Conservation (phyloP, 2,888 invertebrate species). For the Myopa tessellatipennis region DNA sequence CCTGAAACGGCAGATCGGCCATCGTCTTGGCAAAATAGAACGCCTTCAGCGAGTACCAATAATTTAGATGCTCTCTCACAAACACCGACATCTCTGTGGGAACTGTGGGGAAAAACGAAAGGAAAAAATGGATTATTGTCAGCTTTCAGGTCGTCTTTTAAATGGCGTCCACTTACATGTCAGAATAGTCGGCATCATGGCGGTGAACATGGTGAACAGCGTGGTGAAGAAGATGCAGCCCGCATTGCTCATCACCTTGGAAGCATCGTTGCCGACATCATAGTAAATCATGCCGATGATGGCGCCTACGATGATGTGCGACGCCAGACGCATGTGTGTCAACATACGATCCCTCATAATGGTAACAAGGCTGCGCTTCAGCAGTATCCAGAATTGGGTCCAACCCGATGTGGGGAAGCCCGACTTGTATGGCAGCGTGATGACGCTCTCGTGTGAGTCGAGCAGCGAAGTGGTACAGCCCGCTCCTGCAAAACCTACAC, state of each 20-base stretch:
- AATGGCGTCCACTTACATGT: conserved; percentile 85
- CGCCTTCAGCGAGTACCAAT: conserved; percentile 97
- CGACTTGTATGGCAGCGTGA: conserved; percentile 74
- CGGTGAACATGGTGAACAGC: conserved; percentile 96
- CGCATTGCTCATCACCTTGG: conserved; percentile 93
- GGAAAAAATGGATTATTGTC: conserved; percentile 19
- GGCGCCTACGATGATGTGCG: conserved; percentile 83
- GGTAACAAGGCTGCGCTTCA: conserved; percentile 85
- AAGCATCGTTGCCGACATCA: conserved; percentile 92
- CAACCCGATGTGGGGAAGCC: conserved; percentile 86
- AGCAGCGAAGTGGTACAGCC: conserved; percentile 79
- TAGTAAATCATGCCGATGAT: conserved; percentile 94
- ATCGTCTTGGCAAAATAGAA: conserved; percentile 97
- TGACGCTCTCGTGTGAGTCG: conserved; percentile 80
- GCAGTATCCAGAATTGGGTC: conserved; percentile 87
- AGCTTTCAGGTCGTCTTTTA: neutral
- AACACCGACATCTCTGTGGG: conserved; percentile 96
- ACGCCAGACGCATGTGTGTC: conserved; percentile 86
- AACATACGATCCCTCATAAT: conserved; percentile 88
- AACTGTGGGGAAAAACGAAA: conserved; percentile 73
- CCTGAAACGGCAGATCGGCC: conserved; percentile 96
- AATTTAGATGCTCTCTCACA: conserved; percentile 93
- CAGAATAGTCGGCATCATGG: conserved; percentile 98
- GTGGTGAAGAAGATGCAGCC: conserved; percentile 96
- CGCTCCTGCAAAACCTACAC: conserved; percentile 63